Base-by-base conservation (phyloP, 1,140 invertebrate species). In the Sarcophaga bullata region DNA sequence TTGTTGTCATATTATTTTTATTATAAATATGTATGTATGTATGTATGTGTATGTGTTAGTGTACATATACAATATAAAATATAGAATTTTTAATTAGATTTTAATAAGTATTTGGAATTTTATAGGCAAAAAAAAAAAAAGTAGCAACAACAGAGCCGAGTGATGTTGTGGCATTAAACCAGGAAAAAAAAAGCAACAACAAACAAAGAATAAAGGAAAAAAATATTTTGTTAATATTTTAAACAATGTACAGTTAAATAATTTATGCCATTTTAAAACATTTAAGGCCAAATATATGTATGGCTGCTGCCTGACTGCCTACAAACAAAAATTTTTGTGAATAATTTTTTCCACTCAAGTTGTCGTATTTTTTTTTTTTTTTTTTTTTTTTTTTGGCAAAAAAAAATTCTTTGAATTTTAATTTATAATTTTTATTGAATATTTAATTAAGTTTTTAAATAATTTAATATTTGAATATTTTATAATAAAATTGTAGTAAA, bases 61-160 rank as follows among this genome's bases (percentile, higher is more conserved):
- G 25, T 37, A 4, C 4, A 37, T 37, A 37, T 58, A 15, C 0
- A 58, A 7, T n/a, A n/a, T 58, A 15, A 58, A 58, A 58, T 58
- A 76, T 50, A 50, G 75, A 78, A 78, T 78, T 78, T 78, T 78
- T 78, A 78, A 78, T 78, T 78, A 52, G 75, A 78, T 78, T 78
- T 78, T 78, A 78, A 78, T 78, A 78, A 78, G 75, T 78, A 78
- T 78, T 78, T 52, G n/a, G 11, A 25, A 78, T 50, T 78, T 50
- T 68, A 68, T 68, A 68, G 62, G 19, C n/a, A 15, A 68, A 68
- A 68, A 68, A 7, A 62, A 15, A 8, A 58, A 58, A 58, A 58
- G 4, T 37, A 37, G 4, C 25, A 37, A 37, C 25, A 37, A 37
- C n/a, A 37, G 1, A 37, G 25, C 25, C 25, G 25, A 37, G 25